phyloP scores from a whole-genome alignment of 1,140 invertebrate genomes.

The Saxidomus purpurata region DNA sequence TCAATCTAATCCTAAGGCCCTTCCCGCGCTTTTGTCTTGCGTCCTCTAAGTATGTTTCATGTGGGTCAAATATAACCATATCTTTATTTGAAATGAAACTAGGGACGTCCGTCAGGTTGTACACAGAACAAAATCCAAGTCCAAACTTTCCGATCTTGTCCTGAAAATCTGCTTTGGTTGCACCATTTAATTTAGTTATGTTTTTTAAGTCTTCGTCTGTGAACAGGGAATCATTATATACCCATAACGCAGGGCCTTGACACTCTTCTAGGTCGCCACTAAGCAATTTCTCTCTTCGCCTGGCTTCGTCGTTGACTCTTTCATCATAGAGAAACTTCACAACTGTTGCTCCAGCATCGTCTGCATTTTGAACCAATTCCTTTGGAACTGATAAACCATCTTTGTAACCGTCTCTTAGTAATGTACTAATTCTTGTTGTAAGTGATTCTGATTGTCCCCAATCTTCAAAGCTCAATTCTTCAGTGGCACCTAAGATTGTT shows the following conservation, averaged over 20 bases:
- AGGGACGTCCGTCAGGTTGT: constrained; percentile 83
- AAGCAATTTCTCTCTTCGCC: constrained; percentile 72
- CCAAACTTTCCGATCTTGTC: constrained; percentile 83
- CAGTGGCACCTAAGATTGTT: constrained; percentile 37
- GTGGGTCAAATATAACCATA: constrained; percentile 83
- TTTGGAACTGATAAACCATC: constrained; percentile 81
- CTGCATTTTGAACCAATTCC: constrained; percentile 86
- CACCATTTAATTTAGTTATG: constrained; percentile 78
- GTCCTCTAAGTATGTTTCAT: constrained; percentile 72
- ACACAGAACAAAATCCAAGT: constrained; percentile 82
- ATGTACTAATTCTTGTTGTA: constrained; percentile 70
- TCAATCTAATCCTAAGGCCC: constrained; percentile 58
- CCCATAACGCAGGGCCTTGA: constrained; percentile 78
- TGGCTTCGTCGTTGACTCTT: constrained; percentile 78
- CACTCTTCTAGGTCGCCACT: constrained; percentile 73
- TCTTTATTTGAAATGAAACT: constrained; percentile 79
- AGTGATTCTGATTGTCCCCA: constrained; percentile 77
- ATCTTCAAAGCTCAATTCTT: constrained; percentile 58
- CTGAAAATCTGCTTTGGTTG: constrained; percentile 75
- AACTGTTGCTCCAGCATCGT: constrained; percentile 82
- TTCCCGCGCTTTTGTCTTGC: constrained; percentile 49
- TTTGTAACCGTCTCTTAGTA: constrained; percentile 74
- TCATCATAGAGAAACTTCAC: constrained; percentile 82
- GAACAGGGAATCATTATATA: constrained; percentile 78
- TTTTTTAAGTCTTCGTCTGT: constrained; percentile 75